phyloP scores from a whole-genome alignment of 2,888 invertebrate genomes.

The Oscheius myriophilus region DNA sequence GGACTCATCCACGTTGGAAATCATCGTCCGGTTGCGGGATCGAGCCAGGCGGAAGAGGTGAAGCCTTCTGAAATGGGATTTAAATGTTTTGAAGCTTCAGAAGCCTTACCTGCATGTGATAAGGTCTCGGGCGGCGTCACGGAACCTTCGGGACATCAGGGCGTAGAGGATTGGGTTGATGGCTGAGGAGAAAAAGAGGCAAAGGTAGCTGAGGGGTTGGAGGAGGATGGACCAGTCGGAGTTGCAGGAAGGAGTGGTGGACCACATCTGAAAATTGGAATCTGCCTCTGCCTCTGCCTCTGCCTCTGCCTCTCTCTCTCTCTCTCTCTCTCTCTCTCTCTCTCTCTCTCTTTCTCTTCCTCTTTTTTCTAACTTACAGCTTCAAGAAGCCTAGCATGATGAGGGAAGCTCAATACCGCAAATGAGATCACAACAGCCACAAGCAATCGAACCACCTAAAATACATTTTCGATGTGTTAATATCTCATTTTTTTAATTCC shows the following conservation, averaged over 20 bases:
- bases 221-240: slow-evolving; percentile 53
- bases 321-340: not conserved
- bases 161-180: slow-evolving; percentile 68
- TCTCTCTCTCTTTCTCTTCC: no score
- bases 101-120: slow-evolving; percentile 43
- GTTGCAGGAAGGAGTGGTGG: slow-evolving; percentile 48
- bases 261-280: slow-evolving; percentile 57
- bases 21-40: slow-evolving; percentile 54
- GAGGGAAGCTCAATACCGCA: slow-evolving; percentile 87
- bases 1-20: slow-evolving; percentile 53
- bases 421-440: slow-evolving; percentile 88
- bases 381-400: slow-evolving; percentile 79
- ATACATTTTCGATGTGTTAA: not conserved
- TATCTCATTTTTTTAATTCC: slow-evolving; percentile 4
- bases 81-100: not conserved
- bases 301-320: no score
- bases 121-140: slow-evolving; percentile 62
- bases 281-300: no score
- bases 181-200: slow-evolving; percentile 61
- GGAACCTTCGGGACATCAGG: slow-evolving; percentile 64
- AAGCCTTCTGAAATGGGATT: slow-evolving; percentile 33
- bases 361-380: slow-evolving; percentile 12
- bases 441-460: slow-evolving; percentile 80
- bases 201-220: slow-evolving; percentile 64
- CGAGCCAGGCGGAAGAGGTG: slow-evolving; percentile 35